These are phyloP conservation scores for Tetranychus piercei DNA, from an alignment of 2,888 invertebrate genomes.

Conservation along the genomic window DNA sequence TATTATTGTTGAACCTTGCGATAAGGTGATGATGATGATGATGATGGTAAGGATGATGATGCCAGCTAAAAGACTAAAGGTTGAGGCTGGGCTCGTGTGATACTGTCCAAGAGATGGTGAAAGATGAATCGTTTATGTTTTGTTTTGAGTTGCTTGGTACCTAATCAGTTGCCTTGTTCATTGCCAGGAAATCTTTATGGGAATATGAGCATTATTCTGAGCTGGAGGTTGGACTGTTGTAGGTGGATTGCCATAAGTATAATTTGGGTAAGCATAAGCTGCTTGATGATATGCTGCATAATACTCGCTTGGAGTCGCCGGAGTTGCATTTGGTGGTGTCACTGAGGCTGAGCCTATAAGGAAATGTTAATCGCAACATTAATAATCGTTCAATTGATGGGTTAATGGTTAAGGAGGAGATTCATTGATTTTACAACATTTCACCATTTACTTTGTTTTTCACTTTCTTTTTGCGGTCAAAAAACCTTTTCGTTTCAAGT, in stretches of 20 bases:
- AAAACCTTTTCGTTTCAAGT: no score
- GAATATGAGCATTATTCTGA: slow-evolving; percentile 1
- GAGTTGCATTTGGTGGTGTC: neutral
- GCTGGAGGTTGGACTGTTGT: neutral
- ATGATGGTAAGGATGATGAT: no score
- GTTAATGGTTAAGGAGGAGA: neutral
- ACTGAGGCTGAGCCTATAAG: slow-evolving; percentile 8
- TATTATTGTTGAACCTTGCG: no score
- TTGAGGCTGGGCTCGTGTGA: no score
- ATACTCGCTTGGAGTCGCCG: slow-evolving; percentile 9
- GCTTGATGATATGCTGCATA: slow-evolving; percentile 14
- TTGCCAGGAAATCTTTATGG: neutral
- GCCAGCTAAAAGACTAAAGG: no score
- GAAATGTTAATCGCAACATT: neutral
- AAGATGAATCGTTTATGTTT: neutral
- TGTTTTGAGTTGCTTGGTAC: neutral
- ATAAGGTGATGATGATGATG: no score
- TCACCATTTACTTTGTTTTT: no score
- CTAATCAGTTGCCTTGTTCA: neutral
- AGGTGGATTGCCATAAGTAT: neutral
- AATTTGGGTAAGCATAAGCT: slow-evolving; percentile 13
- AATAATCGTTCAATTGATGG: neutral
- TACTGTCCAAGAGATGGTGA: neutral
- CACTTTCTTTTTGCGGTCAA: no score
- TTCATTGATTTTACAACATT: no score